Percentiles rank a stretch among this genome's conserved stretches.
Conservation (phyloP, 2,113 vertebrate genomes). For the Xenotilapia leptura region DNA sequence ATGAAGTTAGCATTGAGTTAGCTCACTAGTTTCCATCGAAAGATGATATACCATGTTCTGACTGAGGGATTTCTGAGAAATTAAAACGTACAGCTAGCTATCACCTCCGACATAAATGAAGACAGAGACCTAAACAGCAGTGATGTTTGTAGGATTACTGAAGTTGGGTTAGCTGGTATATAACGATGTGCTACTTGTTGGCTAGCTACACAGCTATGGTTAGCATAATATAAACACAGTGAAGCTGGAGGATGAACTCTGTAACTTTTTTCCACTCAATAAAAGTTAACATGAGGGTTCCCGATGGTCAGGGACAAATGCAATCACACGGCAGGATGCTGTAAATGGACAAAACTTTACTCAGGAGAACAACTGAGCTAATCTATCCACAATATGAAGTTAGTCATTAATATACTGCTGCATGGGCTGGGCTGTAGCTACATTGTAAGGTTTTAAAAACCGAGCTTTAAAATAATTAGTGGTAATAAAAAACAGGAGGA, state of each 20-base stretch:
- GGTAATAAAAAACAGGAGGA: not conserved
- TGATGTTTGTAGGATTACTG: fast-evolving
- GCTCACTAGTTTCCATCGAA: not conserved
- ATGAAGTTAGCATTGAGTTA: not conserved
- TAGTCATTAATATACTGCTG: fast-evolving
- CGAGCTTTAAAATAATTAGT: not conserved
- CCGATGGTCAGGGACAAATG: not conserved
- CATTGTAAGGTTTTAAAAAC: fast-evolving
- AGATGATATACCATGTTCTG: not conserved
- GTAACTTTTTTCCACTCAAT: not conserved
- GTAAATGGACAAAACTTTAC: not conserved
- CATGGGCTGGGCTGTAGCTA: not conserved
- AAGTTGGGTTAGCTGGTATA: fast-evolving
- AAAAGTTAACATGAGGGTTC: not conserved
- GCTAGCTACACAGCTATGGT: not conserved
- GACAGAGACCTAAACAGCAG: not conserved
- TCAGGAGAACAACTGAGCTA: not conserved
- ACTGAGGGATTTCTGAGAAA: not conserved
- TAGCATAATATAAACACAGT: not conserved
- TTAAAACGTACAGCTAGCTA: fast-evolving
- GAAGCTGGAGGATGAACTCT: fast-evolving
- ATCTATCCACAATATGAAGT: fast-evolving
- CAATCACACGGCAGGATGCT: fast-evolving
- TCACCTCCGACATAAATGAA: fast-evolving
- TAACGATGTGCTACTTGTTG: not conserved